Percentiles rank a stretch among this genome's conserved stretches.
These are phyloP conservation scores for Barnardius zonarius DNA, from an alignment of 2,113 vertebrate genomes.

Conservation along the genomic window DNA sequence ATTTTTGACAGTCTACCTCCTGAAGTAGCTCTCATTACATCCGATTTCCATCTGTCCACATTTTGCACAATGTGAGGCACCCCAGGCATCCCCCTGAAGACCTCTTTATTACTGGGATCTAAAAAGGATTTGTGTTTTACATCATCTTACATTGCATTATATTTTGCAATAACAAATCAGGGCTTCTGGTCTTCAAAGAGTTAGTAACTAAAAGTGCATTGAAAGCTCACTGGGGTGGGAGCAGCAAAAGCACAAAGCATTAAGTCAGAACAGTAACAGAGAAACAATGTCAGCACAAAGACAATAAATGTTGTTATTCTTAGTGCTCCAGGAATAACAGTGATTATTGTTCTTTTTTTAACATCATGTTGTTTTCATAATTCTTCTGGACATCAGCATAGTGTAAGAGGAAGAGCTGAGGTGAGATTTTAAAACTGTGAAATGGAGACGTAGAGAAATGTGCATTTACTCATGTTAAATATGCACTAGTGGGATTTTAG, in stretches of 20 bases:
- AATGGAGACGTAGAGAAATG: not conserved
- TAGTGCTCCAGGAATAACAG: constrained; percentile 54
- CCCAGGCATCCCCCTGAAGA: not conserved
- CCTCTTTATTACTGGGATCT: not conserved
- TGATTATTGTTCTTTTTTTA: constrained; percentile 59
- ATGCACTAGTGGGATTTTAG: not conserved
- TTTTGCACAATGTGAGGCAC: not conserved
- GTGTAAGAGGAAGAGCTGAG: not conserved
- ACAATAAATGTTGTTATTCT: constrained; percentile 62
- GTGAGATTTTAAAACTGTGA: constrained; percentile 4
- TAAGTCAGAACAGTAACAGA: constrained; percentile 50
- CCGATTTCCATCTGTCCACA: constrained; percentile 20
- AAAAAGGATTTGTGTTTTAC: not conserved
- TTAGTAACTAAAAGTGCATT: constrained; percentile 19
- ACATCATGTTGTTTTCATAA: constrained; percentile 45
- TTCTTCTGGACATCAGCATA: constrained; percentile 19
- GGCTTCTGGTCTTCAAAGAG: constrained; percentile 34
- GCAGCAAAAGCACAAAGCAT: constrained; percentile 46
- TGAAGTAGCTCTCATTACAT: not conserved
- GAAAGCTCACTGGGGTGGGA: constrained; percentile 41
- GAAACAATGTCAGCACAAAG: constrained; percentile 67
- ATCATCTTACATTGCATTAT: not conserved
- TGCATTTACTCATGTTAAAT: not conserved
- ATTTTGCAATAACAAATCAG: not conserved
- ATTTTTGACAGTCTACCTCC: not conserved